phyloP scores from a whole-genome alignment of 1,140 invertebrate species.

The Dinothrombium tinctorium region DNA sequence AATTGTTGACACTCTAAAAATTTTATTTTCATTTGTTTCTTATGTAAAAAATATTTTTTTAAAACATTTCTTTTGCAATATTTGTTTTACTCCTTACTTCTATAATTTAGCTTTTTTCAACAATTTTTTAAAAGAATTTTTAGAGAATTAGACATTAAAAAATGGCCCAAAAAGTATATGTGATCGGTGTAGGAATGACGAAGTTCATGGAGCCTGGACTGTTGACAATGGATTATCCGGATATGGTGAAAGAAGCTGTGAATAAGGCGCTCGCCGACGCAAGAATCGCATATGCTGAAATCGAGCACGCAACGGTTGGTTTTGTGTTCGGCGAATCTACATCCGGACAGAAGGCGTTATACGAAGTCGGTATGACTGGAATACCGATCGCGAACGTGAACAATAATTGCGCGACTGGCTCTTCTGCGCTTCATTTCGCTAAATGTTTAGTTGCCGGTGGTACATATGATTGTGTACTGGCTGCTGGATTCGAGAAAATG shows the following conservation, averaged over 20 bases:
- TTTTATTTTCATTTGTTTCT: too few relatives aligned
- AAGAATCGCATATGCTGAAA: slow-evolving; percentile 43
- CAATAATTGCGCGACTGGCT: slow-evolving; percentile 92
- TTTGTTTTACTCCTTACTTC: too few relatives aligned
- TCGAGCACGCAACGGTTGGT: slow-evolving; percentile 72
- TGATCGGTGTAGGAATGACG: slow-evolving; percentile 92
- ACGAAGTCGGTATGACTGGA: slow-evolving; percentile 82
- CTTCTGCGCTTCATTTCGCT: slow-evolving; percentile 63
- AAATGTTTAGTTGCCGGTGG: slow-evolving; percentile 74
- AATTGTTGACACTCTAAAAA: too few relatives aligned
- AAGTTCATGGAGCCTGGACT: slow-evolving; percentile 72
- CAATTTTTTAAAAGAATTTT: too few relatives aligned
- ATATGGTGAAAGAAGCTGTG: slow-evolving; percentile 80
- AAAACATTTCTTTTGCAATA: too few relatives aligned
- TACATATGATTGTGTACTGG: slow-evolving; percentile 58
- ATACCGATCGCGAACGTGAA: slow-evolving; percentile 97
- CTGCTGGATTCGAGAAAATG: slow-evolving; percentile 97
- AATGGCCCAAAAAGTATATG: slow-evolving; percentile 37
- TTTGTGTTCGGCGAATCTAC: slow-evolving; percentile 95
- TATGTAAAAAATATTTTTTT: too few relatives aligned
- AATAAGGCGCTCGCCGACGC: slow-evolving; percentile 68
- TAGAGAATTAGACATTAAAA: too few relatives aligned
- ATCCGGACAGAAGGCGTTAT: slow-evolving; percentile 76
- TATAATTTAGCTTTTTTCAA: too few relatives aligned
- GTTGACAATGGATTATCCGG: slow-evolving; percentile 69